Conservation (phyloP, 2,888 invertebrate species). For the Pristionchus japonicus region DNA sequence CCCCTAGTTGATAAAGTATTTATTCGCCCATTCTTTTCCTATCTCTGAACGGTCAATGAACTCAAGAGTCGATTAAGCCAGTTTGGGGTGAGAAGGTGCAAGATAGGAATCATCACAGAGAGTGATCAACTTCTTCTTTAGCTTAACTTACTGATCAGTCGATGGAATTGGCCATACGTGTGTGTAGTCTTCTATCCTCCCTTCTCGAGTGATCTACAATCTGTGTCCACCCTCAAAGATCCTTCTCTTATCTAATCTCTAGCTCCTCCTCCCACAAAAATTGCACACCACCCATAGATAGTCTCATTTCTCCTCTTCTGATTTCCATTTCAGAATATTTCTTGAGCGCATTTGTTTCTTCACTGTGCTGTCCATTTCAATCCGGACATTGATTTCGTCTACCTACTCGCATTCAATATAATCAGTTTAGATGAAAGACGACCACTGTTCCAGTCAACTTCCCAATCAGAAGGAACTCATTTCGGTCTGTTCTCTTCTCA, state of each 20-base stretch:
- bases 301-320: neutral
- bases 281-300: neutral
- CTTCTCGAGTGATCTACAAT: neutral
- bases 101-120: neutral
- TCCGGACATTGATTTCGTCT: neutral
- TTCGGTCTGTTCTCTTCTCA: neutral
- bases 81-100: neutral
- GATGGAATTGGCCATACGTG: neutral
- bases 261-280: slow-evolving; percentile 7
- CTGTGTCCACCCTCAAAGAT: neutral
- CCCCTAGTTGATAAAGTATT: slow-evolving; percentile 8
- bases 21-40: neutral
- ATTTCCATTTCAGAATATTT: too few species aligned
- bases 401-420: neutral
- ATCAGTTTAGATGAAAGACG: neutral
- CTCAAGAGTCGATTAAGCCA: neutral
- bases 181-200: neutral
- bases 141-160: neutral
- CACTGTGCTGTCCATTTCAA: neutral
- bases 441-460: slow-evolving; percentile 44
- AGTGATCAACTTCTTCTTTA: neutral
- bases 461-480: slow-evolving; percentile 36
- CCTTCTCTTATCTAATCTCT: neutral
- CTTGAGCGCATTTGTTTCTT: neutral
- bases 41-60: neutral